Evolutionary conservation across 2,113 vertebrate genomes (phyloP), one percentile per base, ranked within the genome.

Genomic region (Plotosus lineatus): DNA sequence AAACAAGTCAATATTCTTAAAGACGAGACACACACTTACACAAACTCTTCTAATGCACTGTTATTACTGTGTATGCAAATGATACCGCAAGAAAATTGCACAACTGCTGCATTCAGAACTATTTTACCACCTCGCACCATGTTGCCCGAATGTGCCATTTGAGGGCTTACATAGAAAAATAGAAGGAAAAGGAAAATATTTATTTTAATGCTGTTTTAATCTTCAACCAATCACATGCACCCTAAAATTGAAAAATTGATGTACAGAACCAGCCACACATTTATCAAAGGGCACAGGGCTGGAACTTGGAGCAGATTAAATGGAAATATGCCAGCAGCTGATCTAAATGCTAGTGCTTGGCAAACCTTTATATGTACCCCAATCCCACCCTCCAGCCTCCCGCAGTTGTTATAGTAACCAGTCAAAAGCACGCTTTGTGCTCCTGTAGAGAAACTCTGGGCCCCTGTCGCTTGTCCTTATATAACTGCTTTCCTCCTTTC

Each of bases 401-500:
- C 8, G 6, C 51, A 61, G 83, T 85, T 87, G 79, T 79, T 75
- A 82, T 86, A 76, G 77, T 42, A 75, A 80, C 81, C 28, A 58
- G 60, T 81, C 21, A 83, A 82, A 84, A 83, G 83, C 78, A 10
- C 38, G 74, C 77, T 83, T 87, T 85, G 85, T 87, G 36, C 83
- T 78, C 19, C n/a, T 77, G 73, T 78, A 51, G 76, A 79, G 63
- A 75, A 76, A 81, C 60, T 74, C 28, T 38, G 28, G 48, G 58
- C 42, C 72, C 73, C 66, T 5, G 5, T 51, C 53, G 26, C 31
- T 73, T 17, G 38, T 48, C 56, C 56, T 58, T 78, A 77, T 38
- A 8, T 77, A 73, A 83, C 69, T 46, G 60, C 38, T 40, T 78
- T 75, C 76, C 51, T 51, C 42, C 68, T 63, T 74, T 74, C 46